Percentiles rank a stretch among this genome's conserved stretches.
Evolutionary conservation across 2,797 vertebrate genomes (phyloP).

Genomic region (Sternotherus odoratus): DNA sequence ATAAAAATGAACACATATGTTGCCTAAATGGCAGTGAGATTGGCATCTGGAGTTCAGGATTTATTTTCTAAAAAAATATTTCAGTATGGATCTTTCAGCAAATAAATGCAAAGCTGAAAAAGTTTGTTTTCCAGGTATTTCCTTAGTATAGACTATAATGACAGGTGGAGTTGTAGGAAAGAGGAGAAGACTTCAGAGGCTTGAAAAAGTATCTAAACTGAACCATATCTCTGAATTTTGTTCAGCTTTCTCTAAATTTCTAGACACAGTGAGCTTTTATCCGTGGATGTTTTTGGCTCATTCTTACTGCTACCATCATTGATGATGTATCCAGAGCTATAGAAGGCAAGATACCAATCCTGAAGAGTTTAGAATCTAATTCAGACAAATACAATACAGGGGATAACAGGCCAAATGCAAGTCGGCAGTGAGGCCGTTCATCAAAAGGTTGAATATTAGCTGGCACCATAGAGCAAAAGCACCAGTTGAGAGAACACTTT

Average conservation of each 20-base stretch:
- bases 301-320: background rate
- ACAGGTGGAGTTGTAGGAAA: background rate
- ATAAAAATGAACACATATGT: background rate
- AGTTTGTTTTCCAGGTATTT: background rate
- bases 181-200: background rate
- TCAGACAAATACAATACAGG: background rate
- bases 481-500: background rate
- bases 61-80: background rate
- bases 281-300: background rate
- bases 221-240: background rate
- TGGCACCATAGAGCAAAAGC: background rate
- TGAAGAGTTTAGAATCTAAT: background rate
- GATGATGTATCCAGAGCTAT: background rate
- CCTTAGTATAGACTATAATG: background rate
- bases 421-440: background rate
- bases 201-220: background rate
- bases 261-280: background rate
- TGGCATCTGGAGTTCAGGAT: background rate
- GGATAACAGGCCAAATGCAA: background rate
- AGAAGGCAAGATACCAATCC: background rate
- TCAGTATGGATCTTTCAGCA: background rate
- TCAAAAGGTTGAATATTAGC: background rate
- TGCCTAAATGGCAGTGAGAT: background rate
- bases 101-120: background rate
- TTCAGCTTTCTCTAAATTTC: background rate